Base-by-base conservation (phyloP, 2,113 vertebrate genomes). In the Cranoglanis bouderius region DNA sequence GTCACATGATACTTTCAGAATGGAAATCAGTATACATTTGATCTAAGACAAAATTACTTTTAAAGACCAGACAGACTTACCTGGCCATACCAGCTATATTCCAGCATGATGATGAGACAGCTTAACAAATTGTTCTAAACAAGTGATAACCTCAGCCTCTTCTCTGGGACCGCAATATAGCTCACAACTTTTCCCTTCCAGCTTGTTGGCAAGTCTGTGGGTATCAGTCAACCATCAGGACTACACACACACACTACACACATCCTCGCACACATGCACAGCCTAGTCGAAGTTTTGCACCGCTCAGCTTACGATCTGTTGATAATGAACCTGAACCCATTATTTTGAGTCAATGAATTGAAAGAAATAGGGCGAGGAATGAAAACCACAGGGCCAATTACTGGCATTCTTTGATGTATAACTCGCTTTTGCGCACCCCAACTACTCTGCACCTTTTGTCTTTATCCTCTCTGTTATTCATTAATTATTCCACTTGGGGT, bases 301-400 rank as follows among this genome's bases (percentile, higher is more conserved):
- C 97, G 96, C 96, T 97, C 94, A 95, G 95, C 96, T 97, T 96
- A 97, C 93, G 97, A 98, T 97, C 97, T 99, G 98, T 99, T 99
- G 97, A 99, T 99, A 99, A 99, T 99, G 97, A 99, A 98, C 98
- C 97, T 99, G 98, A 99, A 98, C 97, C 98, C 97, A 99, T 99
- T 99, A 99, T 99, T 99, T 99, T 99, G 98, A 99, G 97, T 99
- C 98, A 99, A 98, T 99, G 98, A 98, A 98, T 99, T 99, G 98
- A 99, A 98, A 99, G 97, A 98, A 99, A 99, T 99, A 97, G 97
- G 97, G 97, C 96, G 97, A 98, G 96, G 98, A 98, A 99, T 98
- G 97, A 99, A 99, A 99, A 97, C 97, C 97, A 96, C 97, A 97
- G 97, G 97, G 98, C 98, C 98, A 99, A 99, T 99, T 99, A 99